Conservation (phyloP, 2,113 vertebrate species). For the Perca schrenkii region DNA sequence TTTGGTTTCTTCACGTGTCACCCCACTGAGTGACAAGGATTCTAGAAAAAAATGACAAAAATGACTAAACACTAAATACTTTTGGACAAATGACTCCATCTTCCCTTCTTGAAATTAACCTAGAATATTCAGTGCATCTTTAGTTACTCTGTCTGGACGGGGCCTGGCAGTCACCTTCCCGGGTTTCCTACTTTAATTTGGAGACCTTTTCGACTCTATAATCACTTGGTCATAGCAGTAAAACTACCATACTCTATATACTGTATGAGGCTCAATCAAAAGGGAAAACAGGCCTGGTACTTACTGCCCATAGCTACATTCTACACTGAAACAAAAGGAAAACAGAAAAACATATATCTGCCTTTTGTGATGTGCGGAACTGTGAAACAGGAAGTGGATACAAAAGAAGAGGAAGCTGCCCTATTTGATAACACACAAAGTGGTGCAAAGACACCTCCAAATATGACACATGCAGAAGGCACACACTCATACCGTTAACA, state of each 20-base stretch:
- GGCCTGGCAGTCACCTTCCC: neutral
- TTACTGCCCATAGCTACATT: neutral
- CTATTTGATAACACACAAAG: slow-evolving; percentile 79
- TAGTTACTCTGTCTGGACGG: neutral
- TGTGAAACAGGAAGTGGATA: slow-evolving; percentile 84
- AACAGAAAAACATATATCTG: slow-evolving; percentile 9
- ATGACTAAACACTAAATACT: no score
- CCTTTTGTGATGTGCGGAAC: slow-evolving; percentile 59
- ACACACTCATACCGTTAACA: slow-evolving; percentile 3
- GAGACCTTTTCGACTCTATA: neutral
- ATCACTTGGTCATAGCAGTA: neutral
- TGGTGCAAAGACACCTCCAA: slow-evolving; percentile 47
- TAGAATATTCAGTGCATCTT: neutral
- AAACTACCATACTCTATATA: no score
- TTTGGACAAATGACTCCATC: neutral
- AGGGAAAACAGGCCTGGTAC: neutral
- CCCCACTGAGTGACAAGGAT: neutral
- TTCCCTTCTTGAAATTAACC: neutral
- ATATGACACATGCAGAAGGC: slow-evolving; percentile 18
- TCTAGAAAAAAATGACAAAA: neutral
- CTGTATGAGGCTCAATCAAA: neutral
- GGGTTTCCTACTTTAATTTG: neutral
- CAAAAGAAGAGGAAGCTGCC: slow-evolving; percentile 81
- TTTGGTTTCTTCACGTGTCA: slow-evolving; percentile 3
- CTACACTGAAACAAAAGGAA: slow-evolving; percentile 12